Conservation (phyloP, 2,113 vertebrate species). For the Cavia porcellus region DNA sequence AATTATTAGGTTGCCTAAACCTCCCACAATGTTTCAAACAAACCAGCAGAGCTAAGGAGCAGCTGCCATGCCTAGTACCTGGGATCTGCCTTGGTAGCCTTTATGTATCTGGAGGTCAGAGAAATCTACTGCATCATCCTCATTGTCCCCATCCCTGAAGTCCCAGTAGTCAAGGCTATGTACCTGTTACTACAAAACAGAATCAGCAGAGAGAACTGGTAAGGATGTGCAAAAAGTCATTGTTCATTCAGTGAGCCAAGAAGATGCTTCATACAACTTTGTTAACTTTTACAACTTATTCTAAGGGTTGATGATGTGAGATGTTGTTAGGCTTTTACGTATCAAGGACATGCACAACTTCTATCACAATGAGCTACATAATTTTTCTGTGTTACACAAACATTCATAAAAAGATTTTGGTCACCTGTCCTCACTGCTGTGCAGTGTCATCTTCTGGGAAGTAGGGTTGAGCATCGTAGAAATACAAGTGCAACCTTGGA, state of each 20-base stretch:
- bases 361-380: not conserved
- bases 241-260: slow-evolving; percentile 45
- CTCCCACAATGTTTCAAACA: slow-evolving; percentile 18
- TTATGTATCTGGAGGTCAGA: not conserved
- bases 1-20: slow-evolving; percentile 41
- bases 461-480: not conserved
- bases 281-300: slow-evolving; percentile 43
- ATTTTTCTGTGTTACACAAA: slow-evolving; percentile 15
- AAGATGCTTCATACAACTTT: not conserved
- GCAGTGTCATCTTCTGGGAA: not conserved
- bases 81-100: not conserved
- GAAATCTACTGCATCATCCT: not conserved
- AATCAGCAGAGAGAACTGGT: not conserved
- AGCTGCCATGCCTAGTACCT: not conserved
- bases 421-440: not conserved
- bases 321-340: slow-evolving; percentile 7
- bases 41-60: not conserved
- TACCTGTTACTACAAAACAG: not conserved
- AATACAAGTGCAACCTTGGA: not conserved
- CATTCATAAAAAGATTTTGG: not conserved
- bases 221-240: not conserved
- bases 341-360: not conserved
- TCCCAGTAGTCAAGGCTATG: not conserved
- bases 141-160: not conserved
- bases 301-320: not conserved